These are phyloP conservation scores for Lasioglossum marginatum DNA, from an alignment of 2,888 invertebrate genomes.

Conservation along the genomic window DNA sequence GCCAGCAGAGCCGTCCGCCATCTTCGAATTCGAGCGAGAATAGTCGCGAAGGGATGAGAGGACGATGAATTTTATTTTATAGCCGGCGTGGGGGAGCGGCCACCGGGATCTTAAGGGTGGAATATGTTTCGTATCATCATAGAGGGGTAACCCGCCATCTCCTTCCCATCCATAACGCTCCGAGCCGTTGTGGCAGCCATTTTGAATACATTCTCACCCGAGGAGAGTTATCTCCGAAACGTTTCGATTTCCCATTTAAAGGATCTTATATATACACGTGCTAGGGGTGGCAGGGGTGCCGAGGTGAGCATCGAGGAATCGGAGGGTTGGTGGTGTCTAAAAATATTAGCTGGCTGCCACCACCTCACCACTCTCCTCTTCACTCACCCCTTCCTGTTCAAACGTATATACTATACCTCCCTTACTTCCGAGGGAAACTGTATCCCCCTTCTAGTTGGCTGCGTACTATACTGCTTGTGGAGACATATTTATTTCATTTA, in stretches of 20 bases:
- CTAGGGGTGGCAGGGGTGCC: conserved; percentile 68
- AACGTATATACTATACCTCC: conserved; percentile 40
- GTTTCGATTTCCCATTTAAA: conserved; percentile 85
- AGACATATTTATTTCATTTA: conserved; percentile 48
- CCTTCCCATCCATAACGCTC: conserved; percentile 79
- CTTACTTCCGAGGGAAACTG: conserved; percentile 55
- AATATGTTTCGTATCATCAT: conserved; percentile 85
- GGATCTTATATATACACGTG: conserved; percentile 81
- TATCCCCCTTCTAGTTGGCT: conserved; percentile 41
- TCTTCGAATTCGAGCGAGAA: conserved; percentile 57
- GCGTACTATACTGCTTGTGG: conserved; percentile 22
- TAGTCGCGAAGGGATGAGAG: conserved; percentile 57
- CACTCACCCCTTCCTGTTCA: conserved; percentile 39
- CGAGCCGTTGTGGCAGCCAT: conserved; percentile 78
- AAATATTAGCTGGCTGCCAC: conserved; percentile 79
- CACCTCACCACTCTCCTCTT: conserved; percentile 46
- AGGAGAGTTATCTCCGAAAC: conserved; percentile 84
- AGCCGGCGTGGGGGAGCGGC: conserved; percentile 76
- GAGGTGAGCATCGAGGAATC: conserved; percentile 70
- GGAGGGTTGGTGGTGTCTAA: conserved; percentile 68
- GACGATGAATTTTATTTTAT: conserved; percentile 84
- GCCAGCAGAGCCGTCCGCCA: conserved; percentile 55
- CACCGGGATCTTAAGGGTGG: conserved; percentile 79
- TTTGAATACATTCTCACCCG: conserved; percentile 84
- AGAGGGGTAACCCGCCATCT: conserved; percentile 80